Conservation (phyloP, 2,797 vertebrate genomes). For the Onychomys leucogaster region DNA sequence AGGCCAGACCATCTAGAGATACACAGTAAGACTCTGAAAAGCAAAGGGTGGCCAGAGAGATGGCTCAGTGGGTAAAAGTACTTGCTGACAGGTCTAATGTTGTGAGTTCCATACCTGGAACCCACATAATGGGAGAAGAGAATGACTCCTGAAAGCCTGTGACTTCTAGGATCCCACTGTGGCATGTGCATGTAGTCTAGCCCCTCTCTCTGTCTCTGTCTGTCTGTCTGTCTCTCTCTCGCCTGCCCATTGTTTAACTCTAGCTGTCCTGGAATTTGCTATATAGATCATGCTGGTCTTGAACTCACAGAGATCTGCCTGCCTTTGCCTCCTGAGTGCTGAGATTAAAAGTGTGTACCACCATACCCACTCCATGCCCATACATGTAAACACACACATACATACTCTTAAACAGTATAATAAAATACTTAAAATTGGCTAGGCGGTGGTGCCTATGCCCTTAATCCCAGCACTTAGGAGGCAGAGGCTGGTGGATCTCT, state of each 20-base stretch:
- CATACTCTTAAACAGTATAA: too few species aligned
- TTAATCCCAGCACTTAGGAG: too few species aligned
- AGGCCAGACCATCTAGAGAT: not conserved
- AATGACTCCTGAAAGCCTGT: not conserved
- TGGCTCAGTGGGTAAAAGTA: not conserved
- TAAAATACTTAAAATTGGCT: too few species aligned
- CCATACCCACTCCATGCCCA: too few species aligned
- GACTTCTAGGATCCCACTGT: not conserved
- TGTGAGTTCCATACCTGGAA: not conserved
- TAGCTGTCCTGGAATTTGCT: not conserved
- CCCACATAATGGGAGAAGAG: not conserved
- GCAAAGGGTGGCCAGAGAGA: not conserved
- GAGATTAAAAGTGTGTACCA: too few species aligned
- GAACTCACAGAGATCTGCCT: not conserved
- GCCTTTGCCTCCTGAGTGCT: too few species aligned
- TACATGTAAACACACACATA: too few species aligned
- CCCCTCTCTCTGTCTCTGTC: too few species aligned
- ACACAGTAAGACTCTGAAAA: not conserved
- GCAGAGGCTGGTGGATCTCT: too few species aligned
- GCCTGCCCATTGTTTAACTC: not conserved
- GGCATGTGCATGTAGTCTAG: too few species aligned
- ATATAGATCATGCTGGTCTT: not conserved
- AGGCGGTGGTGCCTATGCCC: too few species aligned
- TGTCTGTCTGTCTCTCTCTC: not conserved
- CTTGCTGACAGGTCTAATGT: not conserved